These are phyloP conservation scores for Loriculus beryllinus DNA, from an alignment of 2,797 vertebrate species.

Conservation along the genomic window DNA sequence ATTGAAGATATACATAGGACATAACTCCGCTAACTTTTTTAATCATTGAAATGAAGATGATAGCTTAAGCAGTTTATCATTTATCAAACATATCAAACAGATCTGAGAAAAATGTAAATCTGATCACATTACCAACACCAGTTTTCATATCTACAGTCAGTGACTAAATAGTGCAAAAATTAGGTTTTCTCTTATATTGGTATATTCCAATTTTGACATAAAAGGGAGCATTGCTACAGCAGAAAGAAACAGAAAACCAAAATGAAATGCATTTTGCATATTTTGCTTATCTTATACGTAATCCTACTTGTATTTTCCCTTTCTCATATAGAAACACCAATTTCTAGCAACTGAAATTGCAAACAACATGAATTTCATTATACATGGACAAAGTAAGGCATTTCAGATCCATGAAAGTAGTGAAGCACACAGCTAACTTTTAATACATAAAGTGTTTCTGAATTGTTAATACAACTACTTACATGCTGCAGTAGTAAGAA, in stretches of 20 bases:
- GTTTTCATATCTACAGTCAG: background rate
- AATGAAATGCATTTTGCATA: background rate
- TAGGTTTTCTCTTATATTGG: background rate
- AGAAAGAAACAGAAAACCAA: background rate
- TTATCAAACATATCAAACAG: background rate
- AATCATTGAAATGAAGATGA: background rate
- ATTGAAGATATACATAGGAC: background rate
- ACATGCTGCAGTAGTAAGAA: background rate
- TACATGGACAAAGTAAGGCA: background rate
- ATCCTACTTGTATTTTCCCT: background rate
- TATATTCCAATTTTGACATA: background rate
- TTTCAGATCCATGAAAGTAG: background rate
- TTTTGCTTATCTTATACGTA: background rate
- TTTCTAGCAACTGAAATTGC: background rate
- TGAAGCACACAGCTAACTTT: background rate
- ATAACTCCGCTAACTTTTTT: background rate
- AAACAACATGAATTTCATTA: background rate
- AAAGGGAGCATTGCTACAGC: background rate
- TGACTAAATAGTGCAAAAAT: background rate
- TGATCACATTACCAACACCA: background rate
- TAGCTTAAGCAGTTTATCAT: background rate
- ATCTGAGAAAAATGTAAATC: background rate
- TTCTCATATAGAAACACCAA: background rate
- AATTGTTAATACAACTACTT: background rate
- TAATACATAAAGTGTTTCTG: background rate